Evolutionary conservation across 2,888 invertebrate genomes (phyloP).

Genomic region (Mycalesis mineus): DNA sequence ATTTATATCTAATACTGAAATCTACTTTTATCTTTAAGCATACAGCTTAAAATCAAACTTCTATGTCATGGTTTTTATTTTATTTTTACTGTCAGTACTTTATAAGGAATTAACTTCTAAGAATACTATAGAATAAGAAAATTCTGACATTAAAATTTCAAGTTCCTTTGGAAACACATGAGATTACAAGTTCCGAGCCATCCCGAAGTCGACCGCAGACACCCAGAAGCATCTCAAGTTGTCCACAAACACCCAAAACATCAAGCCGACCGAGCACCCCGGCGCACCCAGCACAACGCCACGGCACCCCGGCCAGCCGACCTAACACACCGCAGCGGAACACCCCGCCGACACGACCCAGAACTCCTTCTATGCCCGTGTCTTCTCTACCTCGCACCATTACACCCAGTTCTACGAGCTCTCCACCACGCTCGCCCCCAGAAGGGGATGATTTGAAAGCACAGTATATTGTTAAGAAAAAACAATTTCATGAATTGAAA

Average conservation of each 20-base stretch:
- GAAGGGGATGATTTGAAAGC: conserved; percentile 51
- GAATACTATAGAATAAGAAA: too few relatives aligned
- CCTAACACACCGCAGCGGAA: conserved; percentile 49
- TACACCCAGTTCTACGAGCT: conserved; percentile 12
- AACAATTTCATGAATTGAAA: conserved; percentile 57
- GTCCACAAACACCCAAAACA: conserved; percentile 50
- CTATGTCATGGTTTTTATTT: too few relatives aligned
- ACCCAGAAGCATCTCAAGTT: conserved; percentile 47
- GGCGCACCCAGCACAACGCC: conserved; percentile 34
- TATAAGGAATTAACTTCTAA: too few relatives aligned
- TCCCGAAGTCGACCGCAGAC: conserved; percentile 51
- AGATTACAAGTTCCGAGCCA: conserved; percentile 35
- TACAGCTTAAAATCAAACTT: too few relatives aligned
- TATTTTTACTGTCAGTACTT: too few relatives aligned
- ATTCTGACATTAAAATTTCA: too few relatives aligned
- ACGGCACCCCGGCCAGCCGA: conserved; percentile 42
- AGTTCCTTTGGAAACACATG: too few relatives aligned
- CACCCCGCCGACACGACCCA: conserved; percentile 34
- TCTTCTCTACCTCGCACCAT: conserved; percentile 10
- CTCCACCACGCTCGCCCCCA: conserved; percentile 28
- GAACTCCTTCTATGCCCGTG: conserved; percentile 33
- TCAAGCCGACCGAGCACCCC: conserved; percentile 52
- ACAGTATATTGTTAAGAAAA: conserved; percentile 45
- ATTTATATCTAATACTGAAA: too few relatives aligned
- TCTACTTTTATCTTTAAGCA: too few relatives aligned